Evolutionary conservation across 2,113 vertebrate species (phyloP).

Genomic region (Echinops telfairi): DNA sequence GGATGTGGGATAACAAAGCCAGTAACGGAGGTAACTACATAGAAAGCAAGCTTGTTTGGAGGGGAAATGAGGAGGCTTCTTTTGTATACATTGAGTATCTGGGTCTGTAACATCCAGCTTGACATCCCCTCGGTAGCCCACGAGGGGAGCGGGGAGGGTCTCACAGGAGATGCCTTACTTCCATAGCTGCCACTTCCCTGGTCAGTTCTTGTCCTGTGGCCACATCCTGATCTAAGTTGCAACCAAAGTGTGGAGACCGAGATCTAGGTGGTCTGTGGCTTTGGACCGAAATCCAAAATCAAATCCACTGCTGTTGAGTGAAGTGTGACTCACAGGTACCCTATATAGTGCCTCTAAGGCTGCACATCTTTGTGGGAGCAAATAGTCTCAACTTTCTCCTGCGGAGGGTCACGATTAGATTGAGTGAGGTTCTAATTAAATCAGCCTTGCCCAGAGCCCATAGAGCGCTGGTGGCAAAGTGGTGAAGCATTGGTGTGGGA

Average conservation of each 20-base stretch:
- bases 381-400: too few species aligned
- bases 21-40: background rate
- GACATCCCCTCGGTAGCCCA: background rate
- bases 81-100: background rate
- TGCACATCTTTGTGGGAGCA: too few species aligned
- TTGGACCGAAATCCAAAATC: background rate
- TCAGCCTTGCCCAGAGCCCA: too few species aligned
- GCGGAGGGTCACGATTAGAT: too few species aligned
- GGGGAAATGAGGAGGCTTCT: background rate
- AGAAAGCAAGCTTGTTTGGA: background rate
- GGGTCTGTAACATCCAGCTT: background rate
- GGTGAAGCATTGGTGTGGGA: too few species aligned
- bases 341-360: too few species aligned
- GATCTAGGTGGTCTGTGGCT: background rate
- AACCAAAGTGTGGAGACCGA: background rate
- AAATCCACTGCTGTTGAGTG: too few species aligned
- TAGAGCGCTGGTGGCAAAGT: too few species aligned
- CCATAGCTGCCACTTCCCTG: background rate
- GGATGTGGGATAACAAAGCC: background rate
- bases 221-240: background rate
- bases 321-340: too few species aligned
- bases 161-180: background rate
- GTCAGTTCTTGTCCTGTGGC: background rate
- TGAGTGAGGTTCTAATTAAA: too few species aligned
- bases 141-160: background rate